These are phyloP conservation scores for Xenentodon cancila DNA, from an alignment of 2,797 vertebrate species.

Conservation along the genomic window DNA sequence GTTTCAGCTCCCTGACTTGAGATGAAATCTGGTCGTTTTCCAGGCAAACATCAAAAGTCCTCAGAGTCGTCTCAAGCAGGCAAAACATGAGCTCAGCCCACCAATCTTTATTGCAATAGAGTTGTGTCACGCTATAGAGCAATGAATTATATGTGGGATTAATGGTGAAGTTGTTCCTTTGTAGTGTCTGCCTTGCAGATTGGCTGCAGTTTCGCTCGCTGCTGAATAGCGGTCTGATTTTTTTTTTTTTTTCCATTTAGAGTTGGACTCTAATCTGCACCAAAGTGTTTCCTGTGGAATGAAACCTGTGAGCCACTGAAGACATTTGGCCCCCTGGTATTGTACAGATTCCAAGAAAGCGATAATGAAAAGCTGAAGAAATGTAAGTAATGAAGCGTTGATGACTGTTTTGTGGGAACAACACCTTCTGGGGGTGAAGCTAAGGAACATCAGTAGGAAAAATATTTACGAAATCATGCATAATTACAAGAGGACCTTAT, in stretches of 20 bases:
- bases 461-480: conserved; percentile 4
- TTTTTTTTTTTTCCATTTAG: not conserved
- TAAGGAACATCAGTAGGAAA: conserved; percentile 5
- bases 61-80: conserved; percentile 1
- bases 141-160: conserved; percentile 8
- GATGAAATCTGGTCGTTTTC: conserved; percentile 22
- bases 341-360: conserved; percentile 25
- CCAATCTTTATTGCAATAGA: conserved; percentile 19
- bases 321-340: conserved; percentile 26
- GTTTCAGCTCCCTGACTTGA: conserved; percentile 15
- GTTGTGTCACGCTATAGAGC: conserved; percentile 11
- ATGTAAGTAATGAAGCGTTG: conserved; percentile 13
- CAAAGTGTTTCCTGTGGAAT: conserved; percentile 18
- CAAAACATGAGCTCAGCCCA: conserved; percentile 15
- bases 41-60: conserved; percentile 13
- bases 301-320: conserved; percentile 10
- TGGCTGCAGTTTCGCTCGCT: conserved; percentile 1
- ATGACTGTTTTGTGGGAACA: conserved; percentile 16
- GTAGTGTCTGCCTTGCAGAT: conserved; percentile 11
- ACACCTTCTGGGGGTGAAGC: conserved; percentile 9
- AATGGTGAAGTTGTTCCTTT: conserved; percentile 17
- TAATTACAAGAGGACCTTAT: conserved; percentile 13
- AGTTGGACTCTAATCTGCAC: conserved; percentile 15
- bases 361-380: conserved; percentile 32
- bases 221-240: conserved; percentile 17